phyloP scores from a whole-genome alignment of 2,888 invertebrate genomes.

The Dynastes grantii region DNA sequence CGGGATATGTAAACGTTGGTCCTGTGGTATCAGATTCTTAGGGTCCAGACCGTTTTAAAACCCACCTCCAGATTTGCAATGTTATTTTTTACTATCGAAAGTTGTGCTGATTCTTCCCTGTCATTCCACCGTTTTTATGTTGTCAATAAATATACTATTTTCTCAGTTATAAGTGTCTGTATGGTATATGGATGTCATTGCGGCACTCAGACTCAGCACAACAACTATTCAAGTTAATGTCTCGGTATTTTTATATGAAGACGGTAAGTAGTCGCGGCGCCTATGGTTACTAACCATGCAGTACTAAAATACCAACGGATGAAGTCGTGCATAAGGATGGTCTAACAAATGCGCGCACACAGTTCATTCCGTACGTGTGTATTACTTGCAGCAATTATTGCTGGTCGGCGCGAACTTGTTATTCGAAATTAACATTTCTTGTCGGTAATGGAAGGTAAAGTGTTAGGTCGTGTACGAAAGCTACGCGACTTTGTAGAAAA shows the following conservation, averaged over 20 bases:
- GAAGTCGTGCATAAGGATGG: conserved; percentile 28
- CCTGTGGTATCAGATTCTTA: too few relatives aligned
- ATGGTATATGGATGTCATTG: conserved; percentile 7
- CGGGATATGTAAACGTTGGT: too few relatives aligned
- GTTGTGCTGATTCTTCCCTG: too few relatives aligned
- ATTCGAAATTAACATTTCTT: conserved; percentile 38
- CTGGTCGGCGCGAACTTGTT: conserved; percentile 19
- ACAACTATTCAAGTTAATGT: conserved; percentile 54
- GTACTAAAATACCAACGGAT: conserved; percentile 36
- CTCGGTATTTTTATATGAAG: conserved; percentile 52
- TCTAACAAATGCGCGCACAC: conserved; percentile 20
- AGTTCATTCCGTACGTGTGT: conserved; percentile 25
- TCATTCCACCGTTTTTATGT: too few relatives aligned
- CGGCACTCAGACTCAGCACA: conserved; percentile 35
- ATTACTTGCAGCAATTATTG: conserved; percentile 27
- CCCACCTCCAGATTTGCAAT: too few relatives aligned
- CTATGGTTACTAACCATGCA: conserved; percentile 38
- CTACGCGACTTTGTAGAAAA: conserved; percentile 3
- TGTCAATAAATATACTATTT: too few relatives aligned
- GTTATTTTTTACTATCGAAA: too few relatives aligned
- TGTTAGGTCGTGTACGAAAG: conserved; percentile 24
- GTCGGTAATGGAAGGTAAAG: conserved; percentile 22
- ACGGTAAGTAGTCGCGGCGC: conserved; percentile 46
- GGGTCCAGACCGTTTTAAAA: too few relatives aligned
- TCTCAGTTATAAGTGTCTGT: neutral